Evolutionary conservation across 2,888 invertebrate genomes (phyloP).

Genomic region (Calliphora vomitoria): DNA sequence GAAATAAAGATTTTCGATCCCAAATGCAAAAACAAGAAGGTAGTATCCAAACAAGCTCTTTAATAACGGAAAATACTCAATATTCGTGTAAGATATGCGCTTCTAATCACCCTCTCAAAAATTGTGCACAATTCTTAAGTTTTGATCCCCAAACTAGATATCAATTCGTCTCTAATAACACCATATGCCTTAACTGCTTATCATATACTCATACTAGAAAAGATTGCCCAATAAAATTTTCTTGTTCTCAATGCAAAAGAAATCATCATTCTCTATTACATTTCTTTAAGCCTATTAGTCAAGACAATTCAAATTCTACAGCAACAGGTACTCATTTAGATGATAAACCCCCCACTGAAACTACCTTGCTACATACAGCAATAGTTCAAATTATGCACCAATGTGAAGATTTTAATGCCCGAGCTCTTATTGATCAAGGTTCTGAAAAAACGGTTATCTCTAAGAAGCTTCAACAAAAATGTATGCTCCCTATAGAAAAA

Average conservation of each 20-base stretch:
- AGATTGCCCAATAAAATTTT: background rate
- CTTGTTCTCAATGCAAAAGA: background rate
- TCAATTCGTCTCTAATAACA: constrained; percentile 25
- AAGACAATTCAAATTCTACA: too few species aligned
- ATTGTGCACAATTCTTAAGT: background rate
- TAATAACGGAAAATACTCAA: background rate
- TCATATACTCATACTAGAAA: background rate
- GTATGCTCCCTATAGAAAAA: constrained; percentile 3
- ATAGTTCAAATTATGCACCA: background rate
- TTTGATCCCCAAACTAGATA: constrained; percentile 2
- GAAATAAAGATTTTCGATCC: background rate
- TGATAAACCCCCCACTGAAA: too few species aligned
- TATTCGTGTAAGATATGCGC: constrained; percentile 4
- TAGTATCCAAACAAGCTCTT: too few species aligned
- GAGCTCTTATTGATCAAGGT: constrained; percentile 26
- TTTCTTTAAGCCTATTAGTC: background rate
- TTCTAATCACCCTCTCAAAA: background rate
- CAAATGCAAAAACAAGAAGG: background rate
- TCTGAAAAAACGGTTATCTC: constrained; percentile 34
- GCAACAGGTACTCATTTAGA: too few species aligned
- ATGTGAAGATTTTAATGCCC: background rate
- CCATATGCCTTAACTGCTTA: constrained; percentile 29
- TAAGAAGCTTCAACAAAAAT: constrained; percentile 18
- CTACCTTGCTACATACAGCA: too few species aligned
- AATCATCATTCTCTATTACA: constrained; percentile 31